Conservation (phyloP, 92 coral and sea anemone genomes). For the Zoanthus gigantus region DNA sequence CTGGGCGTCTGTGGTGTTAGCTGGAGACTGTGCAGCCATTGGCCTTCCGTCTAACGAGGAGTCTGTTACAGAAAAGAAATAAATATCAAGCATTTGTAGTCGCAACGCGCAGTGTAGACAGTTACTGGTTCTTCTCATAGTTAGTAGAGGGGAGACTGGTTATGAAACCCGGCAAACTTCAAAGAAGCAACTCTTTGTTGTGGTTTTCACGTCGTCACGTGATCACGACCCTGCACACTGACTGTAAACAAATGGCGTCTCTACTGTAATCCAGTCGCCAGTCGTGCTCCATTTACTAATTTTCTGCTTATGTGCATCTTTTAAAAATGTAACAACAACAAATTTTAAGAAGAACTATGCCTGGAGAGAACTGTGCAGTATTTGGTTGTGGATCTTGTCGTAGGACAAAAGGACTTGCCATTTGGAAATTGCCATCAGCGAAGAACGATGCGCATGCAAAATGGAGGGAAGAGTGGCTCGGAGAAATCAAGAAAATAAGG, state of each 20-base stretch:
- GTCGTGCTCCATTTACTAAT: neutral
- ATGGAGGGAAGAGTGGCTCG: slow-evolving; percentile 59
- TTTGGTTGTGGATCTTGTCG: slow-evolving; percentile 59
- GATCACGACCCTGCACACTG: slow-evolving; percentile 41
- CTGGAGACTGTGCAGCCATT: slow-evolving; percentile 18
- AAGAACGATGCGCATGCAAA: slow-evolving; percentile 49
- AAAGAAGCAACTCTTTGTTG: slow-evolving; percentile 43
- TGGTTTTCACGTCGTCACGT: slow-evolving; percentile 52
- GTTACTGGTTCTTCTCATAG: neutral
- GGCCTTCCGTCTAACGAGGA: neutral
- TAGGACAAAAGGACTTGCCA: slow-evolving; percentile 60
- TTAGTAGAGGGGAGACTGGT: slow-evolving; percentile 16
- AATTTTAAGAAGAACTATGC: slow-evolving; percentile 27
- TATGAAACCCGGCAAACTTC: slow-evolving; percentile 49
- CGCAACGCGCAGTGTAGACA: no score
- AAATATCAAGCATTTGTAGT: no score
- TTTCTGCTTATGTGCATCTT: neutral
- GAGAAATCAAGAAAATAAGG: slow-evolving; percentile 48
- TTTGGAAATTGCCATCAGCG: slow-evolving; percentile 55
- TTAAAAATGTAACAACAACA: neutral
- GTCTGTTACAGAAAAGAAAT: neutral
- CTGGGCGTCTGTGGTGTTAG: slow-evolving; percentile 38
- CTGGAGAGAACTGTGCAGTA: slow-evolving; percentile 21
- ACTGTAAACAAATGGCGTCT: slow-evolving; percentile 18
- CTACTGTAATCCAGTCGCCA: neutral